A percentile compares a stretch with the other conserved stretches of the same genome.
phyloP scores from a whole-genome alignment of 2,113 vertebrate species.

The Leptosomus discolor region DNA sequence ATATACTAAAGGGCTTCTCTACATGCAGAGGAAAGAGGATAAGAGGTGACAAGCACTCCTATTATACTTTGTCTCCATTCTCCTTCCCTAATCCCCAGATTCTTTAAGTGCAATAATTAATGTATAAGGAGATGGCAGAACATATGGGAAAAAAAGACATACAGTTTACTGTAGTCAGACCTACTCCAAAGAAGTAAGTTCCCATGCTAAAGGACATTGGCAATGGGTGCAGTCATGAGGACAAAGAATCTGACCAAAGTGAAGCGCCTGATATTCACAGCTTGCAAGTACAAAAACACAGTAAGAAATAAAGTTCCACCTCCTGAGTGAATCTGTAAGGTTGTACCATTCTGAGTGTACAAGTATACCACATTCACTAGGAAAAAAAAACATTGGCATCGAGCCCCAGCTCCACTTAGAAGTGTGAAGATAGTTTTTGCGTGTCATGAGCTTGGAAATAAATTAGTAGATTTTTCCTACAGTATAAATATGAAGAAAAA shows the following conservation, averaged over 20 bases:
- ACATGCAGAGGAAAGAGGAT: neutral
- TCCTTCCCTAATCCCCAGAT: neutral
- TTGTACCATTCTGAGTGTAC: neutral
- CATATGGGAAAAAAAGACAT: neutral
- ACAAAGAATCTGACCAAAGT: neutral
- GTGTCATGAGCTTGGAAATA: slow-evolving; percentile 26
- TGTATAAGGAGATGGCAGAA: neutral
- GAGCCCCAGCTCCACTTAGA: slow-evolving; percentile 34
- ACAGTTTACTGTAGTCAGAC: neutral
- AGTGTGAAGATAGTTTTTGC: slow-evolving; percentile 49
- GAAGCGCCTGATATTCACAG: neutral
- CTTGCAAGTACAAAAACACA: neutral
- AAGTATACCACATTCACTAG: slow-evolving; percentile 11
- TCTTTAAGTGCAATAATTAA: neutral
- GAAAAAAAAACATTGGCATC: slow-evolving; percentile 37
- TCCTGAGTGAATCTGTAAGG: neutral
- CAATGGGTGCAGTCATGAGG: neutral
- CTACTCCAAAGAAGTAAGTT: neutral
- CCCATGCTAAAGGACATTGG: neutral
- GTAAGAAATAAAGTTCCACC: neutral
- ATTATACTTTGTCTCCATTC: neutral
- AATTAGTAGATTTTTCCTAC: slow-evolving; percentile 21
- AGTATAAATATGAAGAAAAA: slow-evolving; percentile 19
- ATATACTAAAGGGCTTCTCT: neutral
- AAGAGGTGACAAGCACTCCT: neutral